Evolutionary conservation across 2,113 vertebrate species (phyloP).

Genomic region (Labrus mixtus): DNA sequence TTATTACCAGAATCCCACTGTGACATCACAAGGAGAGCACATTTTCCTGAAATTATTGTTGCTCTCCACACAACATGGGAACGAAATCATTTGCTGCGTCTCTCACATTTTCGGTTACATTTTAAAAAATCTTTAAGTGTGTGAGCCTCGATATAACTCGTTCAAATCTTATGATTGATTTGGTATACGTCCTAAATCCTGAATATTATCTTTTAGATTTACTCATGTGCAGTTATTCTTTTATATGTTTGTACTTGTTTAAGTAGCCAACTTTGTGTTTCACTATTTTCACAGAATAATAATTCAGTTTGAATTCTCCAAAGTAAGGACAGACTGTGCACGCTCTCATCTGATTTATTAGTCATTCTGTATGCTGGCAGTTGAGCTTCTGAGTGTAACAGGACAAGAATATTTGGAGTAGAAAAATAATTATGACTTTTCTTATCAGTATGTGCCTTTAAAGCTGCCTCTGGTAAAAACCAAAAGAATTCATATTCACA

Average conservation of each 20-base stretch:
- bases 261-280: slow-evolving; percentile 8
- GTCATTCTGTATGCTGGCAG: slow-evolving; percentile 59
- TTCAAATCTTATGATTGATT: neutral
- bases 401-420: slow-evolving; percentile 49
- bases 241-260: neutral
- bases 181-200: neutral
- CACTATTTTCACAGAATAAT: slow-evolving; percentile 18
- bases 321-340: slow-evolving; percentile 43
- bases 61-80: too few species aligned
- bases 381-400: slow-evolving; percentile 42
- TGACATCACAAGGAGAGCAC: too few species aligned
- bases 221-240: neutral
- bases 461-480: slow-evolving; percentile 54
- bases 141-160: neutral
- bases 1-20: too few species aligned
- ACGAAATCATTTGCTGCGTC: too few species aligned
- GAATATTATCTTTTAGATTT: slow-evolving; percentile 1
- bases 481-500: slow-evolving; percentile 36
- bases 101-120: too few species aligned
- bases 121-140: too few species aligned
- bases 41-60: too few species aligned
- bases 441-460: slow-evolving; percentile 61
- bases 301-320: slow-evolving; percentile 28
- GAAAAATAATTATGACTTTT: slow-evolving; percentile 67
- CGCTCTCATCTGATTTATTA: slow-evolving; percentile 67